Evolutionary conservation across 2,797 vertebrate genomes (phyloP).

Genomic region (Coregonus suidteri): DNA sequence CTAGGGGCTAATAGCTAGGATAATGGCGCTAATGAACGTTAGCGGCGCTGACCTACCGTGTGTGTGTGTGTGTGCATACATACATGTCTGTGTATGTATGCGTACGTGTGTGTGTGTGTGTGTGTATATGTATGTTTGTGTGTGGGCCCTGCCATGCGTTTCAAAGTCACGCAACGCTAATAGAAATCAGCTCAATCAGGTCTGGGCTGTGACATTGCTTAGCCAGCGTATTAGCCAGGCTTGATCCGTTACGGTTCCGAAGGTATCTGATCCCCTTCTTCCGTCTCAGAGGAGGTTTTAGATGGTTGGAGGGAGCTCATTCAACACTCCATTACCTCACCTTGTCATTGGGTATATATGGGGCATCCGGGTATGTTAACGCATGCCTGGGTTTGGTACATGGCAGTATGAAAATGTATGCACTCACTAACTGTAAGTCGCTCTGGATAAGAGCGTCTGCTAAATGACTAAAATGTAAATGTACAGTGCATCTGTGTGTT

Average conservation of each 20-base stretch:
- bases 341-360: neutral
- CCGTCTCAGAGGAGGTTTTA: constrained; percentile 23
- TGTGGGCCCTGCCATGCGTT: constrained; percentile 46
- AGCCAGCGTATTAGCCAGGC: constrained; percentile 31
- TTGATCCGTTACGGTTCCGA: constrained; percentile 30
- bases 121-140: constrained; percentile 40
- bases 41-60: neutral
- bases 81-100: constrained; percentile 24
- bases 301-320: constrained; percentile 20
- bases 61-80: too few species aligned
- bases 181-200: constrained; percentile 44
- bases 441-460: too few species aligned
- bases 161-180: constrained; percentile 45
- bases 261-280: constrained; percentile 7
- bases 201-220: constrained; percentile 46
- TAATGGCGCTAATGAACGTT: neutral
- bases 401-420: too few species aligned
- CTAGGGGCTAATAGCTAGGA: neutral
- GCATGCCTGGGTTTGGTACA: constrained; percentile 23
- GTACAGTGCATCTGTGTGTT: constrained; percentile 25
- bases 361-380: neutral
- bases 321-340: constrained; percentile 30
- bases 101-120: constrained; percentile 26
- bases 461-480: too few species aligned
- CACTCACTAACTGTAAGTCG: too few species aligned